Percentiles rank a stretch among this genome's conserved stretches.
phyloP scores from a whole-genome alignment of 2,888 invertebrate genomes.

The Arrhopalites spinosus region DNA sequence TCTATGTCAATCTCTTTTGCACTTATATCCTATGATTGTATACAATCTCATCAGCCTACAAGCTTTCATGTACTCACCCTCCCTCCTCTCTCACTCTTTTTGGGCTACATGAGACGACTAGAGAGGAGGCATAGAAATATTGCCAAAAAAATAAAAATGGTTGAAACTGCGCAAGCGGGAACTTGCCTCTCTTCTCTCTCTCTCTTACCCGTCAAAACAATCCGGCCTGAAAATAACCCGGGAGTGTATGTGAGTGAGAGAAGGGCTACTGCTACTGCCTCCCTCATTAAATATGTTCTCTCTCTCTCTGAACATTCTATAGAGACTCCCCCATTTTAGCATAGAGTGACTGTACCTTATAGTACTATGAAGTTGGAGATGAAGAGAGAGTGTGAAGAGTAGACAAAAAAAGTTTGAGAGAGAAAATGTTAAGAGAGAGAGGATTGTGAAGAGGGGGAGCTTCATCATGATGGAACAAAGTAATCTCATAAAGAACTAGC shows the following conservation, averaged over 20 bases:
- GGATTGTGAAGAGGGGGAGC: slow-evolving; percentile 27
- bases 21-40: background rate
- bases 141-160: slow-evolving; percentile 9
- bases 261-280: slow-evolving; percentile 22
- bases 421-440: background rate
- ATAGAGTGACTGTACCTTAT: background rate
- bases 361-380: background rate
- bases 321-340: background rate
- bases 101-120: background rate
- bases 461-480: slow-evolving; percentile 38
- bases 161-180: slow-evolving; percentile 28
- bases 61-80: background rate
- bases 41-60: background rate
- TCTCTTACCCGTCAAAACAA: slow-evolving; percentile 18
- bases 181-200: slow-evolving; percentile 17
- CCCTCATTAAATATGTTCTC: slow-evolving; percentile 22
- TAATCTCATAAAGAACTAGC: slow-evolving; percentile 35
- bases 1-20: background rate
- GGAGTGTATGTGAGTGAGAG: background rate
- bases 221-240: slow-evolving; percentile 9
- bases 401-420: background rate
- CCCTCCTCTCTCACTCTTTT: background rate
- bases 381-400: background rate
- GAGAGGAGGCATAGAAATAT: slow-evolving; percentile 13
- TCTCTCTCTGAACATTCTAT: background rate